Evolutionary conservation across 2,113 vertebrate species (phyloP), one percentile per base, ranked within the genome.

Genomic region (Seriola rivoliana): DNA sequence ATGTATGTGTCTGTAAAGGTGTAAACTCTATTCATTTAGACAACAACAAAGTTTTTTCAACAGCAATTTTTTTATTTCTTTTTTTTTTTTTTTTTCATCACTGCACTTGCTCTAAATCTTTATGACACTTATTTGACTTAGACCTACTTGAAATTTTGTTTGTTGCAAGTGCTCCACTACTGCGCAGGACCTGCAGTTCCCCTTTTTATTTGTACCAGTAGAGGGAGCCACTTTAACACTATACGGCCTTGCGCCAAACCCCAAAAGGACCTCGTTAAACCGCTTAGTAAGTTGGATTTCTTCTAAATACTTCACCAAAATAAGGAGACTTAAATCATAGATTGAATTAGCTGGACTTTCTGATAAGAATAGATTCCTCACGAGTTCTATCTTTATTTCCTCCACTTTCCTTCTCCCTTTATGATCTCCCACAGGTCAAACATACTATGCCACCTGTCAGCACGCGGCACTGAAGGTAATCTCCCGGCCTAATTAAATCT

Each of bases 401-500:
- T 19, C 5, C 1, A 21, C 16, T 34, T 72, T 32, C 21, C 25
- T 6, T 42, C 48, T 48, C 59, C 32, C 71, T 46, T 62, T 73
- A 2, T 55, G 71, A 68, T 69, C 57, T 46, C 8, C 48, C 21
- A n/a, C 34, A 69, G 66, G 81, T 82, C 67, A 78, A 59, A 63
- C n/a, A 1, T n/a, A 16, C 36, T 5, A 5, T 23, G 59, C 38
- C 74, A 79, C 75, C 75, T 82, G 78, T 29, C 58, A 38, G 65
- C 77, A 62, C 46, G 59, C 11, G n/a, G 32, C 16, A 3, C 29
- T 0, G 46, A 23, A 7, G 29, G 29, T 92, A 89, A 91, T 89
- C 91, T 75, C 34, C 46, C 36, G 71, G 63, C 71, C 82, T 90
- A 55, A 81, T 92, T 88, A 78, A 73, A 64, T 82, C 86, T 84